Base-by-base conservation (phyloP, 2,888 invertebrate genomes). In the Antitype chi region DNA sequence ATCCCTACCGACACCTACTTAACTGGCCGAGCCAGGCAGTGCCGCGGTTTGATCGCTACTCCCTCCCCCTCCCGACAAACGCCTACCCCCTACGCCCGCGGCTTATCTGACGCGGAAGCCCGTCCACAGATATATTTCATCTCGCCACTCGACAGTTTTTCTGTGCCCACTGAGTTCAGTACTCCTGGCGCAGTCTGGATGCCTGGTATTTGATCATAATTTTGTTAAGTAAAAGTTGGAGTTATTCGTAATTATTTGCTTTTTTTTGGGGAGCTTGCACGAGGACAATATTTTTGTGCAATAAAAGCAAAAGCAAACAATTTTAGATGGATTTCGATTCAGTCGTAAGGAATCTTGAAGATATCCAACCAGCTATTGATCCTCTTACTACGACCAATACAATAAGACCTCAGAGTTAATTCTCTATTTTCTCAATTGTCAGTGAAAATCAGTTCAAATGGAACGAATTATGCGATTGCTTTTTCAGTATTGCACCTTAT, bases 41-140 rank as follows among this genome's bases (percentile, higher is more conserved):
- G 80, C 78, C 88, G 89, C 87, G 89, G 91, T 90, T 90, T 90
- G 92, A 91, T 92, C 89, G 90, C 89, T 86, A 71, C 89, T 86
- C 85, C 90, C 90, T 87, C 80, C 87, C 84, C 89, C 62, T 82
- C 79, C 85, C 86, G 73, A 62, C 57, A 64, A 52, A 67, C 67
- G 70, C 72, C 77, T 67, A 62, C 75, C 69, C 76, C 67, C 83
- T 53, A 68, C 89, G 89, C 90, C 89, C 89, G 86, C 89, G 89
- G 93, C 92, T 94, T 93, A 94, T 94, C 94, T 91, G 92, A 91
- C 91, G 90, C 91, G 92, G 91, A 93, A 93, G 91, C 92, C 89
- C 88, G 89, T 87, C 88, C 88, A 85, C 87, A 93, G 93, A 93
- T 92, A 93, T 94, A 94, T 94, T 93, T 94, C 94, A 94, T 94